Conservation (phyloP, 2,888 invertebrate species). For the Andrena chrysosceles region DNA sequence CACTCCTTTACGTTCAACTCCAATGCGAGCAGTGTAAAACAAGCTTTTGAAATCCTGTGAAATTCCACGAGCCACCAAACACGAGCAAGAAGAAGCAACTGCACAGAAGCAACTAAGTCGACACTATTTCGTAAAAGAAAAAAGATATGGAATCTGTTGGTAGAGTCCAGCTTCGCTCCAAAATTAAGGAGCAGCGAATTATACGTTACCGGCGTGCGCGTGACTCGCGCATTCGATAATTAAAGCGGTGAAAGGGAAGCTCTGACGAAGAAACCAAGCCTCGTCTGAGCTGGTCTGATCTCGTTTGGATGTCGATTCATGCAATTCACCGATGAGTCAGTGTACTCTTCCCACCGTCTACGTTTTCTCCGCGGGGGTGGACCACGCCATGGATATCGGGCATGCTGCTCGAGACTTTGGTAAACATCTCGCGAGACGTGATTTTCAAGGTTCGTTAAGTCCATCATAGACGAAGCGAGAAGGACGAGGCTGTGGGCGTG, state of each 20-base stretch:
- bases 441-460: constrained; percentile 72
- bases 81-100: not conserved
- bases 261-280: not conserved
- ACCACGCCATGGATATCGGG: constrained; percentile 23
- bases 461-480: constrained; percentile 46
- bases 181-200: not conserved
- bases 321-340: constrained; percentile 37
- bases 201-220: not conserved
- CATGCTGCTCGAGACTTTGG: constrained; percentile 40
- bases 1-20: no score
- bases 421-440: constrained; percentile 67
- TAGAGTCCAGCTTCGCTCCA: not conserved
- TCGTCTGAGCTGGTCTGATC: not conserved
- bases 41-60: no score
- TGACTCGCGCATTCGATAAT: constrained; percentile 30
- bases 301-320: constrained; percentile 15
- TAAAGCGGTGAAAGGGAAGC: constrained; percentile 4
- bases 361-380: constrained; percentile 17
- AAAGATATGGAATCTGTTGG: not conserved
- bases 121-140: not conserved
- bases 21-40: no score
- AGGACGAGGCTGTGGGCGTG: constrained; percentile 27
- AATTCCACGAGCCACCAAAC: no score
- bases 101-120: no score
- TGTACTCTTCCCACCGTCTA: not conserved